Evolutionary conservation across 2,113 vertebrate genomes (phyloP), one percentile per base, ranked within the genome.

Genomic region (Rhagologus leucostigma): DNA sequence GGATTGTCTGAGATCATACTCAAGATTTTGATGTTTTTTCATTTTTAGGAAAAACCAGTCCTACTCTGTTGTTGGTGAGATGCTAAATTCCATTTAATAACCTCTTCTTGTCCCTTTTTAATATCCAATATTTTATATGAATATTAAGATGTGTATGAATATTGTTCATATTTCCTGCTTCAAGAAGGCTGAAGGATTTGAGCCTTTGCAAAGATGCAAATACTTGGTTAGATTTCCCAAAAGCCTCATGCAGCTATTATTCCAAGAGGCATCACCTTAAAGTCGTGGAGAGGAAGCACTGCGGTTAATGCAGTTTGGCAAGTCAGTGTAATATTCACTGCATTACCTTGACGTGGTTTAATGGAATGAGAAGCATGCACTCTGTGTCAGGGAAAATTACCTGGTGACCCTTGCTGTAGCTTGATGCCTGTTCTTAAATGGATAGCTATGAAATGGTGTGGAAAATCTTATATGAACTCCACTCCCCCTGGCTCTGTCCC

Each of bases 381-480:
- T 86, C 47, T 21, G 39, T 96, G 89, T 95, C 89, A 91, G 78
- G 75, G 85, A 92, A 95, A 97, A 96, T 97, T 96, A 97, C 80
- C 76, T 91, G 89, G 68, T 90, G 95, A 93, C 89, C 88, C 93
- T 83, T 86, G 75, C 88, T 73, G n/a, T 83, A 93, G 79, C 52
- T 74, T 82, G 53, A 83, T 68, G 65, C 60, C 80, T 67, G 23
- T 89, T 91, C 74, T 87, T 95, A 91, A 89, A 76, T 74, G 49
- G 53, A 74, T 69, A 83, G 77, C 67, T 90, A 79, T 0, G 30
- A 84, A 93, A 93, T 79, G 82, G 70, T 68, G 70, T 89, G 62
- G 64, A 94, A 93, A 97, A 93, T 64, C 63, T 81, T 68, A 37
- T 27, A 77, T 70, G 64, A 94, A 89, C 60, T 81, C 22, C 35